These are phyloP conservation scores for Bovichtus diacanthus DNA, from an alignment of 2,797 vertebrate genomes.

Conservation along the genomic window DNA sequence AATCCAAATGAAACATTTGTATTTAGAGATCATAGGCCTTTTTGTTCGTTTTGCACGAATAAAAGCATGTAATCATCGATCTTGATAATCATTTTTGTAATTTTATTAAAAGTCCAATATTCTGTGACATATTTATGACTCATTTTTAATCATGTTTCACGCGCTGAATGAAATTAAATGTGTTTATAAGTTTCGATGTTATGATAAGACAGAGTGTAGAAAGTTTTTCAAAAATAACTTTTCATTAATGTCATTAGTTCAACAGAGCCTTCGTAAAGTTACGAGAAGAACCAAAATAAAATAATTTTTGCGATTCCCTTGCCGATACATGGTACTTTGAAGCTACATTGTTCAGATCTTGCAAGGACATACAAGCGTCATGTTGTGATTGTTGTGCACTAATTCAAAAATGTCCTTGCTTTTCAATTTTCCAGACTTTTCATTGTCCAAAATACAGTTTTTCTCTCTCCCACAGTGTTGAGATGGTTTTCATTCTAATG, in stretches of 20 bases:
- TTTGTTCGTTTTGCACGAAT: not conserved
- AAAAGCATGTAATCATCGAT: conserved; percentile 9
- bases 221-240: not conserved
- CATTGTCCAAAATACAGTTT: not conserved
- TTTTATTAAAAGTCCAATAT: conserved; percentile 15
- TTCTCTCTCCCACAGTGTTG: not conserved
- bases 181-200: conserved; percentile 2
- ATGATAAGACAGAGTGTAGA: not conserved
- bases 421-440: not conserved
- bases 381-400: not conserved
- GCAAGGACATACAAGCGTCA: not conserved
- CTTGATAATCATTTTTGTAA: not conserved
- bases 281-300: not conserved
- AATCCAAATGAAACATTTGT: conserved; percentile 24
- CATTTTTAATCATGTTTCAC: not conserved
- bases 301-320: not conserved
- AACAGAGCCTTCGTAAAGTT: not conserved
- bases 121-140: not conserved
- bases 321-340: not conserved
- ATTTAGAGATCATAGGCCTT: not conserved
- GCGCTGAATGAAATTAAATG: not conserved
- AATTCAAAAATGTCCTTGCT: not conserved
- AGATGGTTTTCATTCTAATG: not conserved
- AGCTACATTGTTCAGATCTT: not conserved
- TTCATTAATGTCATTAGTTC: not conserved